phyloP scores from a whole-genome alignment of 2,888 invertebrate species.

The Esperia sulphurella region DNA sequence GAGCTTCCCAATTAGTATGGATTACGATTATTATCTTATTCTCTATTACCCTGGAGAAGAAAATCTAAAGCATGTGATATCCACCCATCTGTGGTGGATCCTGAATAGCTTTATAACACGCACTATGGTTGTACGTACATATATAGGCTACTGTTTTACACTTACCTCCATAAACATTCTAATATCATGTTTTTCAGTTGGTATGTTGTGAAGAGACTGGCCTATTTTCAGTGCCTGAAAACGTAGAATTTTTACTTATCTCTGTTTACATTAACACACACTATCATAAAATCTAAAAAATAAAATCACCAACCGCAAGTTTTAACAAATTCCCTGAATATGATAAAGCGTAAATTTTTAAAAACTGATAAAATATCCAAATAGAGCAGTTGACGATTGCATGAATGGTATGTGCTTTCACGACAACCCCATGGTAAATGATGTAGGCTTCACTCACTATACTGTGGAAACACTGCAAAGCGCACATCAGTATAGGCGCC shows the following conservation, averaged over 20 bases:
- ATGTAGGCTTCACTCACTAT: conserved; percentile 58
- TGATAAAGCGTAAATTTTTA: conserved; percentile 50
- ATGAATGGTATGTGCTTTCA: conserved; percentile 33
- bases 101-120: too few relatives aligned
- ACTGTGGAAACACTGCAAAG: conserved; percentile 56
- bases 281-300: too few relatives aligned
- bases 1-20: too few relatives aligned
- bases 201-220: conserved; percentile 44
- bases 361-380: conserved; percentile 57
- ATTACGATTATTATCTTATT: too few relatives aligned
- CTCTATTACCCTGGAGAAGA: too few relatives aligned
- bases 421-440: conserved; percentile 49
- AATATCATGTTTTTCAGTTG: conserved; percentile 45
- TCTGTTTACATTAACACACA: too few relatives aligned
- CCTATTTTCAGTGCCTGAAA: conserved; percentile 50
- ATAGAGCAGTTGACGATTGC: conserved; percentile 47
- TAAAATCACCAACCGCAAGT: conserved; percentile 33
- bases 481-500: conserved; percentile 44
- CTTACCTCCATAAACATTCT: conserved; percentile 51
- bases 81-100: too few relatives aligned
- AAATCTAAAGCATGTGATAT: too few relatives aligned
- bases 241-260: neutral
- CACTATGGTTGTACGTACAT: too few relatives aligned
- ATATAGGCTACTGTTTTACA: too few relatives aligned
- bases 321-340: conserved; percentile 46